Evolutionary conservation across 2,888 invertebrate genomes (phyloP).

Genomic region (Opisthograptis luteolata): DNA sequence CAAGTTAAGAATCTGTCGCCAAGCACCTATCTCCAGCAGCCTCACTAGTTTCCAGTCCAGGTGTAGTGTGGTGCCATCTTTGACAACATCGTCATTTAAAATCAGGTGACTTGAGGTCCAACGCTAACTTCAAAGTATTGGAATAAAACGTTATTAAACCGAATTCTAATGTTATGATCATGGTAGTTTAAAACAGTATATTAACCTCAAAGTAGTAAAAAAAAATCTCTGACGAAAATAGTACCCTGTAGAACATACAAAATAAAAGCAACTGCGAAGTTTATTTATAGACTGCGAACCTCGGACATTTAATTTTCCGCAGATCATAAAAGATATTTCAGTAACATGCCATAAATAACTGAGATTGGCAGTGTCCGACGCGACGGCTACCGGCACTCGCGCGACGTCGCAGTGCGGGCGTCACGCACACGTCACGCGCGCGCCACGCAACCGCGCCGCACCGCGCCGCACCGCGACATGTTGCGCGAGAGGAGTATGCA

Average conservation of each 20-base stretch:
- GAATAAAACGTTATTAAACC: too few species aligned
- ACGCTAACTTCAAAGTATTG: too few species aligned
- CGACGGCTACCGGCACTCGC: slow-evolving; percentile 20
- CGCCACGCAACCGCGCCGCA: slow-evolving; percentile 26
- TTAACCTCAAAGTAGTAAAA: too few species aligned
- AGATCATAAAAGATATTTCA: slow-evolving; percentile 36
- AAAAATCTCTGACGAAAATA: neutral
- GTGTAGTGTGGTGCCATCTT: too few species aligned
- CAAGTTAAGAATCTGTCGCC: too few species aligned
- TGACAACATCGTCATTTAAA: too few species aligned
- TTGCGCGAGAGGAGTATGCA: slow-evolving; percentile 14
- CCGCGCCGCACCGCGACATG: slow-evolving; percentile 27
- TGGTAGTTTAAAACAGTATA: too few species aligned
- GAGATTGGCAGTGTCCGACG: slow-evolving; percentile 32
- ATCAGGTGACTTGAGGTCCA: too few species aligned
- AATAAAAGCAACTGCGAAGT: slow-evolving; percentile 22
- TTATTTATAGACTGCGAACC: slow-evolving; percentile 27
- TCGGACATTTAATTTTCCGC: slow-evolving; percentile 35
- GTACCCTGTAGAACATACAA: neutral
- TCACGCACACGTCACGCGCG: slow-evolving; percentile 20
- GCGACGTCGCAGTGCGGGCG: slow-evolving; percentile 30
- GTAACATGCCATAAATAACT: slow-evolving; percentile 33
- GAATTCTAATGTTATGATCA: too few species aligned
- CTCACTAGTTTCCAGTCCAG: too few species aligned
- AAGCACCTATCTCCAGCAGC: too few species aligned